Conservation (phyloP, 2,888 invertebrate species). For the Petrolisthes cinctipes region DNA sequence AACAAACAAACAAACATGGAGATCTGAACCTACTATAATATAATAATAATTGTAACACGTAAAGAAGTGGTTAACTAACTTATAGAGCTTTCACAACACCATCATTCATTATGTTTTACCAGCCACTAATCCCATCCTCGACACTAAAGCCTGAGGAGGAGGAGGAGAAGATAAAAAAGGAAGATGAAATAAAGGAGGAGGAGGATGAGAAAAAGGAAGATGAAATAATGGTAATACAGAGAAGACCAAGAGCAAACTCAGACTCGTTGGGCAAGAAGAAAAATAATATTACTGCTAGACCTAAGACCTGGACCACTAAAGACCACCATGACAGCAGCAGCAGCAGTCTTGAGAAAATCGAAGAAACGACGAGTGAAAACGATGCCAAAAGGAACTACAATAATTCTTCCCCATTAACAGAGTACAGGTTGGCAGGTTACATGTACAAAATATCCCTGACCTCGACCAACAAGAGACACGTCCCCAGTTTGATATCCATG, state of each 20-base stretch:
- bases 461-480: slow-evolving; percentile 14
- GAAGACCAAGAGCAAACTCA: not conserved
- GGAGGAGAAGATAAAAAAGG: not conserved
- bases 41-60: not conserved
- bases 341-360: slow-evolving; percentile 15
- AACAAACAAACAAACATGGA: not conserved
- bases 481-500: slow-evolving; percentile 26
- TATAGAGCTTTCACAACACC: too few relatives aligned
- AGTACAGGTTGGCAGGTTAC: slow-evolving; percentile 45
- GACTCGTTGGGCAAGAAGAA: not conserved
- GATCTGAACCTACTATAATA: not conserved
- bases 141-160: not conserved
- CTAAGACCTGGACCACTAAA: slow-evolving; percentile 11
- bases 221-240: not conserved
- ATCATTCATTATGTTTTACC: slow-evolving; percentile 29
- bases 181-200: not conserved
- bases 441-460: slow-evolving; percentile 34
- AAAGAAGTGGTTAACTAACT: too few relatives aligned
- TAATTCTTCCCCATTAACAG: slow-evolving; percentile 17
- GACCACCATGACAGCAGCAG: too few relatives aligned
- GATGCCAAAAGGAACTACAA: not conserved
- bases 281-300: not conserved
- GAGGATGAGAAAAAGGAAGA: not conserved
- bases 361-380: not conserved
- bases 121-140: not conserved